Evolutionary conservation across 2,797 vertebrate genomes (phyloP).

Genomic region (Danio aesculapii): DNA sequence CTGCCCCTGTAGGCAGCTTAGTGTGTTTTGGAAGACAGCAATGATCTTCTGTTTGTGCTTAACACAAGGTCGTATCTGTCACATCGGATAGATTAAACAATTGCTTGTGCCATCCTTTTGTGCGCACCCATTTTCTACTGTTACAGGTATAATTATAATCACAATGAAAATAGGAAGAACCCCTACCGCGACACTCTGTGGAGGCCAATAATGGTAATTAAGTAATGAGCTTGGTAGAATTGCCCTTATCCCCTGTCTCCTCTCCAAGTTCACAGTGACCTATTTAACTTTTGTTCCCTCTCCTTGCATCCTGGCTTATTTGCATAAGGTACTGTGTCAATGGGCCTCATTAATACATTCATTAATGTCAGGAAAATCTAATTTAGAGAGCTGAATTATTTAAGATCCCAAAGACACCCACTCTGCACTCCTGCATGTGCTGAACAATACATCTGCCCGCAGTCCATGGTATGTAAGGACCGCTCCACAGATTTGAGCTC

Average conservation of each 20-base stretch:
- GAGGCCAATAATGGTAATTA: slow-evolving; percentile 57
- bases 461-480: background rate
- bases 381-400: slow-evolving; percentile 70
- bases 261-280: slow-evolving; percentile 62
- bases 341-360: slow-evolving; percentile 71
- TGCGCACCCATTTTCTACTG: slow-evolving; percentile 34
- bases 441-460: slow-evolving; percentile 9
- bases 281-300: slow-evolving; percentile 63
- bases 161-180: slow-evolving; percentile 50
- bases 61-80: slow-evolving; percentile 5
- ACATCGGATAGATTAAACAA: slow-evolving; percentile 20
- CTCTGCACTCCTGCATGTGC: slow-evolving; percentile 38
- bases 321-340: slow-evolving; percentile 67
- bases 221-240: slow-evolving; percentile 61
- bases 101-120: slow-evolving; percentile 28
- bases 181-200: slow-evolving; percentile 24
- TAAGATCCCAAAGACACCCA: slow-evolving; percentile 64
- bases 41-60: background rate
- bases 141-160: slow-evolving; percentile 58
- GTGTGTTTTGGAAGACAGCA: background rate
- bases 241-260: slow-evolving; percentile 56
- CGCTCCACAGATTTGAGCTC: background rate
- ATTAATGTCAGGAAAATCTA: slow-evolving; percentile 69
- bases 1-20: background rate
- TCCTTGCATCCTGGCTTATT: slow-evolving; percentile 60